Evolutionary conservation across 2,888 invertebrate genomes (phyloP).

Genomic region (Leptopterna dolabrata): DNA sequence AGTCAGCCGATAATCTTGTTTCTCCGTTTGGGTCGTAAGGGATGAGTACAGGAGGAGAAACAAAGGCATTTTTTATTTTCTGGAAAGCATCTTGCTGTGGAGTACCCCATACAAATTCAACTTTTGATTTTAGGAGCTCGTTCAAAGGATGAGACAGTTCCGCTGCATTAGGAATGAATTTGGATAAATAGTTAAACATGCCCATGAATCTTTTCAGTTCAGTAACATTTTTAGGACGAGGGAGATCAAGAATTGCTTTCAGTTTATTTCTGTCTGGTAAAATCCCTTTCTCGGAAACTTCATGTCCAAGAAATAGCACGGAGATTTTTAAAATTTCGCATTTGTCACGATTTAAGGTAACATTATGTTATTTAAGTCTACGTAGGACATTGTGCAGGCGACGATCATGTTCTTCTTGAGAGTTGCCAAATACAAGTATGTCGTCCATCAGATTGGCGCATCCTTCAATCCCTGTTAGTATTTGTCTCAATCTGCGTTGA

Average conservation of each 20-base stretch:
- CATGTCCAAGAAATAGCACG: too few species aligned
- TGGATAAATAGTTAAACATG: neutral
- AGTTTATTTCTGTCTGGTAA: neutral
- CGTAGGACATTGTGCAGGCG: neutral
- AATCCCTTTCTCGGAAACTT: too few species aligned
- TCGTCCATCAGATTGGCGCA: conserved; percentile 46
- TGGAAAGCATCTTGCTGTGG: conserved; percentile 43
- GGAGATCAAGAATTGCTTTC: neutral
- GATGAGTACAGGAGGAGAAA: neutral
- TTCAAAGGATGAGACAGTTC: neutral
- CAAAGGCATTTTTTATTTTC: neutral
- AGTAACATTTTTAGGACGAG: conserved; percentile 60
- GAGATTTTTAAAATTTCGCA: too few species aligned
- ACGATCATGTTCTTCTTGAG: conserved; percentile 52
- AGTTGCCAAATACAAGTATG: conserved; percentile 46
- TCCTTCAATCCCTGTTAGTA: neutral
- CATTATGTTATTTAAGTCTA: too few species aligned
- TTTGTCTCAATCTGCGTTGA: neutral
- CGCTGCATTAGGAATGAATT: conserved; percentile 52
- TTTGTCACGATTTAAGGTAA: too few species aligned
- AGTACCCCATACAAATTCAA: neutral
- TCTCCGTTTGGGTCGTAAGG: conserved; percentile 48
- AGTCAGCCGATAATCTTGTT: conserved; percentile 63
- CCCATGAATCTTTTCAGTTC: conserved; percentile 59
- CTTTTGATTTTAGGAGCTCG: neutral